Base-by-base conservation (phyloP, 2,113 vertebrate species). In the Globicephala melas region DNA sequence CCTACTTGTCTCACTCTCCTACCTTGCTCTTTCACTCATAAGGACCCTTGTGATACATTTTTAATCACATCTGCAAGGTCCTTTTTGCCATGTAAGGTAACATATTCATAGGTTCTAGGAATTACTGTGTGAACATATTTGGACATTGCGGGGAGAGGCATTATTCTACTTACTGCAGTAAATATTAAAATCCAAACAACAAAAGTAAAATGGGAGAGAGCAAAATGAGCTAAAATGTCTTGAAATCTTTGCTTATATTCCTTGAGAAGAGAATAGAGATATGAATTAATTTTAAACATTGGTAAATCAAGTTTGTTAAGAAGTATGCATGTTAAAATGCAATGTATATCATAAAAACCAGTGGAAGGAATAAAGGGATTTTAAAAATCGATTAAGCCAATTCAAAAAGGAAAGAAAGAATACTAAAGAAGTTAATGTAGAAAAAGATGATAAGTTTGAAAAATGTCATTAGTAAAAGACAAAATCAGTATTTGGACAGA, bases 71-170 rank as follows among this genome's bases (percentile, higher is more conserved):
- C 15, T 63, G 15, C 13, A 84, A 81, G 58, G 20, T 28, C 5
- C 5, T 3, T 63, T 77, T 71, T 31, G 31, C n/a, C 70, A 28
- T 5, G 13, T 68, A 41, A 73, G 3, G 2, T 67, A 33, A 58
- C 44, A 84, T 33, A 67, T 20, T 41, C n/a, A 28, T 9, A 38
- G 68, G 5, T 25, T 83, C 50, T 96, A 17, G 60, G 50, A 60
- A 44, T 88, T 68, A 44, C 11, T 38, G 44, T 77, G 44, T 17
- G 21, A 81, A n/a, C 6, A 53, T 6, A 10, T 60, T 77, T 47
- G 15, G 18, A 33, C 36, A 8, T 28, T 26, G 31, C 0, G 2
- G 36, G 14, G 8, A 1, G 28, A 9, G 3, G 17, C 20, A 36
- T 70, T 80, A 31, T 47, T 86, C 41, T 68, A 63, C 9, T 26